Base-by-base conservation (phyloP, 2,797 vertebrate species). In the Sebastes umbrosus region DNA sequence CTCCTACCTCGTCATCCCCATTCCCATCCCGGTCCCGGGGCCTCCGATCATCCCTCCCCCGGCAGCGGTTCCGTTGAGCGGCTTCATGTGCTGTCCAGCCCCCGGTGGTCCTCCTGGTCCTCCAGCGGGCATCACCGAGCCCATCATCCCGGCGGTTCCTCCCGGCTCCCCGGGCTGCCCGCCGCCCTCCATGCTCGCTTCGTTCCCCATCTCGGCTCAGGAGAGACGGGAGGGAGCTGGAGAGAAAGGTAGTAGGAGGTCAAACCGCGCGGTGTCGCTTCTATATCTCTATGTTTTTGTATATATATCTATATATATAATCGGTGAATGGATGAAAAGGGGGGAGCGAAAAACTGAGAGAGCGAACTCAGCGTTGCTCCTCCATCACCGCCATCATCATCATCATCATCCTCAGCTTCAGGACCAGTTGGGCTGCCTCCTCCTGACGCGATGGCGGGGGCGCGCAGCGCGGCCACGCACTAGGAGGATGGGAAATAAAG, bases 141-240 rank as follows among this genome's bases (percentile, higher is more conserved):
- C 93, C 90, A 94, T 90, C 93, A 93, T 88, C 90, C 89, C 94
- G 75, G 90, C 82, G 59, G 93, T 14, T 43, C 36, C 77, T 84
- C 91, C 94, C 39, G 94, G 92, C 55, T 96, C 95, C 22, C 95
- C 94, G 65, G 92, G 93, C 83, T 92, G 92, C 82, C 92, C 95
- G 84, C 93, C 95, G 82, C 94, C 96, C 93, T 96, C 96, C 90
- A 96, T 92, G 93, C 96, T 96, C 88, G 94, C 95, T 92, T 96
- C 96, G 92, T 96, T 96, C 86, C 96, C 96, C 96, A 96, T 96
- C 88, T 93, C 90, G 77, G 83, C 86, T 91, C 81, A 22, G 87
- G 92, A 92, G 92, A 92, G 92, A 90, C 89, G 82, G 85, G 85
- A 79, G 90, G 87, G 90, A 86, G 86, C 77, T 39, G 91, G 80